phyloP scores from a whole-genome alignment of 2,888 invertebrate species.

The Smittia aterrima region DNA sequence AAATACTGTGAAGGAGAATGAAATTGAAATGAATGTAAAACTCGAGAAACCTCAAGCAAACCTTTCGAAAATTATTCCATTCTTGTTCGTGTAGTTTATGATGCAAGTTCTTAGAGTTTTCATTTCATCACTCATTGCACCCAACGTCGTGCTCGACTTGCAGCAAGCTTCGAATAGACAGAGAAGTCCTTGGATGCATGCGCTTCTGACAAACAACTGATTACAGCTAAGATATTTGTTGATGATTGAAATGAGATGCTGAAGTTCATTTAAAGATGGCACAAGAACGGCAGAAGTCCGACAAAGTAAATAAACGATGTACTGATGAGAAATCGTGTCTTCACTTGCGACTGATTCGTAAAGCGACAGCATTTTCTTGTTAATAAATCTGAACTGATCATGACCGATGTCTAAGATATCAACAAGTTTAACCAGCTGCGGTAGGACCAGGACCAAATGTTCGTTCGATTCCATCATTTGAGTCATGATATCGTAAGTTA shows the following conservation, averaged over 20 bases:
- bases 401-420: conserved; percentile 70
- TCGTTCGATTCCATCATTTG: conserved; percentile 59
- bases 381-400: conserved; percentile 76
- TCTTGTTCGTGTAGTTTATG: conserved; percentile 52
- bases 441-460: conserved; percentile 59
- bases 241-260: conserved; percentile 51
- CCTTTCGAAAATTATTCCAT: conserved; percentile 54
- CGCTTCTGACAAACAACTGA: conserved; percentile 53
- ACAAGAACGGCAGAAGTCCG: conserved; percentile 53
- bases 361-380: conserved; percentile 66
- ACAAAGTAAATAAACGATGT: conserved; percentile 54
- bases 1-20: conserved; percentile 45
- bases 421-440: conserved; percentile 69
- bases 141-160: conserved; percentile 53
- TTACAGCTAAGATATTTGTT: conserved; percentile 53
- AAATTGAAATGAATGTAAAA: conserved; percentile 43
- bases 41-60: conserved; percentile 43
- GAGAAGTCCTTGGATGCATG: conserved; percentile 52
- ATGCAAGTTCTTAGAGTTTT: conserved; percentile 52
- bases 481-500: conserved; percentile 85
- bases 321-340: conserved; percentile 73
- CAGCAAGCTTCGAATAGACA: conserved; percentile 53
- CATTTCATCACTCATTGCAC: conserved; percentile 54
- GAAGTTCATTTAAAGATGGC: conserved; percentile 51
- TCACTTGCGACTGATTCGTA: conserved; percentile 67